A percentile compares a stretch with the other conserved stretches of the same genome.
These are phyloP conservation scores for Eulemur rubriventer DNA, from an alignment of 2,797 vertebrate genomes.

Conservation along the genomic window DNA sequence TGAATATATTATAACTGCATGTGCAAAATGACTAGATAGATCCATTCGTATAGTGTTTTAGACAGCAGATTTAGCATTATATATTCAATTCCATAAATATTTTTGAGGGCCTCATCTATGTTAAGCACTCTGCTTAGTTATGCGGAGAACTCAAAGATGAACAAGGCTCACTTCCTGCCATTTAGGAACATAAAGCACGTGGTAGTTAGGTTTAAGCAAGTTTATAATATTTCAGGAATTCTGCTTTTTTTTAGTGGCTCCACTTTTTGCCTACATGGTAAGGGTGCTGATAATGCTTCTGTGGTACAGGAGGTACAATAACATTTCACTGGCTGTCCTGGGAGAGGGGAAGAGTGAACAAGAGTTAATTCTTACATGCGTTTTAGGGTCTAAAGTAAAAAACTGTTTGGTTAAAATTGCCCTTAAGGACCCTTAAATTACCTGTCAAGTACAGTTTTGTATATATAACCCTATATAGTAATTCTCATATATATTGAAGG, in stretches of 20 bases:
- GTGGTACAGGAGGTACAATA: not conserved
- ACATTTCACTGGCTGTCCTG: not conserved
- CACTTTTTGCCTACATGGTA: not conserved
- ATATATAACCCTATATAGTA: not conserved
- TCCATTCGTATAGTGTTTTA: not conserved
- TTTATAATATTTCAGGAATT: slow-evolving; percentile 24
- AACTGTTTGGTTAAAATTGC: slow-evolving; percentile 25
- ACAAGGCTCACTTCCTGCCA: not conserved
- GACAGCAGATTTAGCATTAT: not conserved
- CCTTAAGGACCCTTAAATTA: slow-evolving; percentile 10
- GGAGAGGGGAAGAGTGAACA: not conserved
- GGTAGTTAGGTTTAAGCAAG: not conserved
- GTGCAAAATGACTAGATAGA: not conserved
- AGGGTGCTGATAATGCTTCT: not conserved
- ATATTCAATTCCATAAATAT: not conserved
- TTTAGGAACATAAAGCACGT: not conserved
- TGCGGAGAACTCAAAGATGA: not conserved
- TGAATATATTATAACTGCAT: slow-evolving; percentile 21
- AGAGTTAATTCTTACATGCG: not conserved
- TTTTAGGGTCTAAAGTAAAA: slow-evolving; percentile 28
- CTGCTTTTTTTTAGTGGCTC: not conserved
- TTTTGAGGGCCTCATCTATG: not conserved
- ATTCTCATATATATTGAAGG: not conserved
- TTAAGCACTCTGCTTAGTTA: not conserved
- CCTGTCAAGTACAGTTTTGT: not conserved